Evolutionary conservation across 2,888 invertebrate species (phyloP).

Genomic region (Watsonalla cultraria): DNA sequence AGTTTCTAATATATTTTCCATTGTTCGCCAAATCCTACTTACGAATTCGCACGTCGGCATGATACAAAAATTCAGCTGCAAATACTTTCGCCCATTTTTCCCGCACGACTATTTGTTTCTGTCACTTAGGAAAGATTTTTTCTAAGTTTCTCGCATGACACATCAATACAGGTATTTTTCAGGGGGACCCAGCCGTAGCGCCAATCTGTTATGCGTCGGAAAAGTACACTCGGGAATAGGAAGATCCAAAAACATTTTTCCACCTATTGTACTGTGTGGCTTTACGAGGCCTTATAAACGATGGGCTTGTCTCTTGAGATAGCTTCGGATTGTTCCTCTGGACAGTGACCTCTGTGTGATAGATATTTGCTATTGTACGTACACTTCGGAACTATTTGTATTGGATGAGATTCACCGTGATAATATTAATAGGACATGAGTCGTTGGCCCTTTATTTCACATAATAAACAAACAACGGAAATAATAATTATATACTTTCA

Average conservation of each 20-base stretch:
- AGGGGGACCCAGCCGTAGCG: constrained; percentile 19
- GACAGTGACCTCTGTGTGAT: constrained; percentile 10
- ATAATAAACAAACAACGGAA: too few relatives aligned
- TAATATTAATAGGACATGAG: too few relatives aligned
- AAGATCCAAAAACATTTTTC: constrained; percentile 27
- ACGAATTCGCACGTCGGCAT: background rate
- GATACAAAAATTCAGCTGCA: background rate
- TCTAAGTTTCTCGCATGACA: constrained; percentile 5
- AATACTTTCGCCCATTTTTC: background rate
- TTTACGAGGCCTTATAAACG: constrained; percentile 17
- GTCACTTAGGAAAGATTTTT: constrained; percentile 1
- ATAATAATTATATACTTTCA: too few relatives aligned
- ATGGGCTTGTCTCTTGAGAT: constrained; percentile 26
- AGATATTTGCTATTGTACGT: constrained; percentile 16
- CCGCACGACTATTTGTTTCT: background rate
- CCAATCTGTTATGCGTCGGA: constrained; percentile 34
- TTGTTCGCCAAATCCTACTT: background rate
- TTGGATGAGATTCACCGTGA: too few relatives aligned
- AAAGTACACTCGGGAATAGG: constrained; percentile 32
- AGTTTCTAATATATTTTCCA: background rate
- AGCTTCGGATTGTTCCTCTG: constrained; percentile 24
- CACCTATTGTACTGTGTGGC: constrained; percentile 17
- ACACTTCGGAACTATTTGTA: too few relatives aligned
- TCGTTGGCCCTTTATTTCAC: too few relatives aligned
- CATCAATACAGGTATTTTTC: constrained; percentile 19